phyloP scores from a whole-genome alignment of 2,113 vertebrate genomes.

The Alces alces region DNA sequence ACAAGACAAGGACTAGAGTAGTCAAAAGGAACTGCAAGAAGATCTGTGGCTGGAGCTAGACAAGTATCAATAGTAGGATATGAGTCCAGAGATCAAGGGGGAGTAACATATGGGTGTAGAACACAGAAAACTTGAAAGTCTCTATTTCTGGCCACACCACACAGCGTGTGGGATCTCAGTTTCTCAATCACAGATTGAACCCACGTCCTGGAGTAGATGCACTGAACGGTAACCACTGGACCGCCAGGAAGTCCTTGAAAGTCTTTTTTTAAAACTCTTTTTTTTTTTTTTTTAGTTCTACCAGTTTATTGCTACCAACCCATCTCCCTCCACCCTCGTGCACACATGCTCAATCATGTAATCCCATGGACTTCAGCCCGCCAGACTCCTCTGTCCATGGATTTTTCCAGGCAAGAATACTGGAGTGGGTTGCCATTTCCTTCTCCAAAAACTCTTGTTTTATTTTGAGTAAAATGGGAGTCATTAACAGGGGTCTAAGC shows the following conservation, averaged over 20 bases:
- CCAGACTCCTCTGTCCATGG: too few relatives aligned
- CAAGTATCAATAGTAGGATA: neutral
- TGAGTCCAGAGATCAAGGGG: neutral
- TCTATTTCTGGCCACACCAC: neutral
- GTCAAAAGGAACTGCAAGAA: neutral
- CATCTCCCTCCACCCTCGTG: too few relatives aligned
- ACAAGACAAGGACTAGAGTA: neutral
- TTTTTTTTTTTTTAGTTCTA: too few relatives aligned
- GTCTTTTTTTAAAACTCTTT: neutral
- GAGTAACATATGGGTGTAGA: neutral
- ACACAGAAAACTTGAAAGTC: neutral
- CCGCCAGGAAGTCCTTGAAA: neutral
- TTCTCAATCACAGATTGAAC: neutral
- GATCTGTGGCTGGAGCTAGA: neutral
- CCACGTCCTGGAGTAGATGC: neutral
- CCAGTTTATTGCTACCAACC: too few relatives aligned
- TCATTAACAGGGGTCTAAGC: neutral
- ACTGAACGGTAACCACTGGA: neutral
- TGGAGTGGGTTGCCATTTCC: too few relatives aligned
- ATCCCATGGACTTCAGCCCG: too few relatives aligned
- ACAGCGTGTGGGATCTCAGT: neutral
- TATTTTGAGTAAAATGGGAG: constrained; percentile 26
- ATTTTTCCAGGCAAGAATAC: too few relatives aligned
- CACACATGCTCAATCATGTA: too few relatives aligned
- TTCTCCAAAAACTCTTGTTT: neutral